phyloP scores from a whole-genome alignment of 1,140 invertebrate species.

The Thaumatotibia leucotreta region DNA sequence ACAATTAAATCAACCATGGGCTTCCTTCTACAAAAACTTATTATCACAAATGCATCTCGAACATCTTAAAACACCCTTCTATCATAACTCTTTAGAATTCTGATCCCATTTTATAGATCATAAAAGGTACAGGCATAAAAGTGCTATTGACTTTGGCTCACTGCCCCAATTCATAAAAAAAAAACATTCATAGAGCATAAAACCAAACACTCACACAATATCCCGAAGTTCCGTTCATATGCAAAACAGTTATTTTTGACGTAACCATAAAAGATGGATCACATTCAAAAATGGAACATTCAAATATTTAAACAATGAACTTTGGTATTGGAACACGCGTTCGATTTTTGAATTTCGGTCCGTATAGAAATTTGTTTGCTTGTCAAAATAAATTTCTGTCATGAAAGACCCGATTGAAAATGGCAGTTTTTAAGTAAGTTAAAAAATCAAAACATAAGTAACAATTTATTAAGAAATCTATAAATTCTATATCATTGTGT shows the following conservation, averaged over 20 bases:
- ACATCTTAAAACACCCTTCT: neutral
- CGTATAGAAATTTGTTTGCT: neutral
- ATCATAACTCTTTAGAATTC: neutral
- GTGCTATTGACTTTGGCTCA: conserved; percentile 4
- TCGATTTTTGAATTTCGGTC: conserved; percentile 40
- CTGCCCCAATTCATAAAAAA: conserved; percentile 17
- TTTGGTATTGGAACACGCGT: conserved; percentile 26
- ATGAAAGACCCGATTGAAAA: neutral
- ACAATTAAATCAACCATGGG: neutral
- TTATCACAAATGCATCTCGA: neutral
- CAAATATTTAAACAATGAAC: conserved; percentile 45
- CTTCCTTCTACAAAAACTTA: neutral
- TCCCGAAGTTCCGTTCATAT: conserved; percentile 14
- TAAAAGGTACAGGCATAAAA: neutral
- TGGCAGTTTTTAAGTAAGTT: neutral
- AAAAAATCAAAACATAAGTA: neutral
- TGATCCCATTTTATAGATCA: conserved; percentile 7
- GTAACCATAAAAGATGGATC: conserved; percentile 18
- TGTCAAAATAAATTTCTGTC: neutral
- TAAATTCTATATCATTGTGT: too few relatives aligned
- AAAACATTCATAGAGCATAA: conserved; percentile 18
- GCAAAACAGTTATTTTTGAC: conserved; percentile 20
- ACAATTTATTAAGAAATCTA: too few relatives aligned
- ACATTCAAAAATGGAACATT: conserved; percentile 50
- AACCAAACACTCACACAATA: conserved; percentile 10